These are phyloP conservation scores for Agriotes lineatus DNA, from an alignment of 2,888 invertebrate genomes.

Conservation along the genomic window DNA sequence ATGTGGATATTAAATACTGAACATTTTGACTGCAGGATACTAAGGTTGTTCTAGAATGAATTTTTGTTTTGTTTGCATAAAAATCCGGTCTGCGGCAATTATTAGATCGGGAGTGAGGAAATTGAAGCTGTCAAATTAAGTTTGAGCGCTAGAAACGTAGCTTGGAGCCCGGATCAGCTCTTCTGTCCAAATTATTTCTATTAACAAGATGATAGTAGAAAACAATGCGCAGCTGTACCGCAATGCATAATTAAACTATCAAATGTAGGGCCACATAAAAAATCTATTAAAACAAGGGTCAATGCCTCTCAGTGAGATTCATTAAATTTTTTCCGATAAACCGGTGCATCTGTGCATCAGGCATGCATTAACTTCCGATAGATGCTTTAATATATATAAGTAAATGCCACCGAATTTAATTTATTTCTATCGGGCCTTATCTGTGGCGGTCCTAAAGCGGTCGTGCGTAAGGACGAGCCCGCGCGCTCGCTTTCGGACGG, in stretches of 20 bases:
- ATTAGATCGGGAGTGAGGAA: not conserved
- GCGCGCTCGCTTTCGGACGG: slow-evolving; percentile 7
- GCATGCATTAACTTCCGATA: slow-evolving; percentile 45
- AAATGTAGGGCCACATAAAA: slow-evolving; percentile 28
- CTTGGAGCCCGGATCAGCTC: not conserved
- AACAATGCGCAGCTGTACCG: slow-evolving; percentile 32
- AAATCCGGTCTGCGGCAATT: not conserved
- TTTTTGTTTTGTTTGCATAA: too few relatives aligned
- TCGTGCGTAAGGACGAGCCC: slow-evolving; percentile 12
- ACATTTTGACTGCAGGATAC: too few relatives aligned
- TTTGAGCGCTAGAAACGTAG: not conserved
- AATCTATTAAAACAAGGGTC: slow-evolving; percentile 43
- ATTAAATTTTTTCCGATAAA: slow-evolving; percentile 36
- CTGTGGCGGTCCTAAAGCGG: slow-evolving; percentile 5
- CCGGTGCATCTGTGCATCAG: slow-evolving; percentile 46
- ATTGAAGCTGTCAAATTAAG: slow-evolving; percentile 11
- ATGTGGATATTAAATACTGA: too few relatives aligned
- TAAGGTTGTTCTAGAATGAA: too few relatives aligned
- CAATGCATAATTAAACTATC: slow-evolving; percentile 29
- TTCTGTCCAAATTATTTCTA: not conserved
- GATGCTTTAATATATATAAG: slow-evolving; percentile 41
- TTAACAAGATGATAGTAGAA: slow-evolving; percentile 13
- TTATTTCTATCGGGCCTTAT: slow-evolving; percentile 30
- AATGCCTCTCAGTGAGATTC: slow-evolving; percentile 36
- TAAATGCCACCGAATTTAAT: slow-evolving; percentile 42